Base-by-base conservation (phyloP, 2,888 invertebrate genomes). In the Panopea generosa region DNA sequence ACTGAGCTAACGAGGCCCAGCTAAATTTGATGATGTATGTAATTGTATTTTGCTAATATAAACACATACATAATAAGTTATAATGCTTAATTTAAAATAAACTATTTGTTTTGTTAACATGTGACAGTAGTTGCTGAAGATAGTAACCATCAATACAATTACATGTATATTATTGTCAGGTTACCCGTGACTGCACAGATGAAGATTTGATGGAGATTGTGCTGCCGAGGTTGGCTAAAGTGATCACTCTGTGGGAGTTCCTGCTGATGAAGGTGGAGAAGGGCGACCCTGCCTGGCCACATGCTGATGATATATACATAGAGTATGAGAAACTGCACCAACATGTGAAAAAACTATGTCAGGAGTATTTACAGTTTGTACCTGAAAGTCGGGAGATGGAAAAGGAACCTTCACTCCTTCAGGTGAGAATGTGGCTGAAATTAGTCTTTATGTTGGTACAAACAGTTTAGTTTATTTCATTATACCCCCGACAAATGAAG, bases 211-310 rank as follows among this genome's bases (percentile, higher is more conserved):
- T 93, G 89, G 93, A 93, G 75, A 88, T 92, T 7, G 92, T 93
- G 16, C 86, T 93, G 33, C 93, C 93, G 2, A 88, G 92, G 1
- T 89, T 94, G 14, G 91, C 92, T 18, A 90, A 91, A 55, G 89
- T 90, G 20, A 89, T 93, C 63, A 92, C 92, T 0, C 82, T 92
- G n/a, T 94, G 93, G 93, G 93, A 94, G 69, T 92, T 93, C 70
- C 87, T 94, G 60, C 80, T 93, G 71, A 90, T 93, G 87, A 92
- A 93, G 68, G 90, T 91, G 29, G 92, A 93, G 77, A 85, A 89
- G 40, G 90, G 88, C 14, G 79, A 86, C 24, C 87, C 81, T 80
- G 69, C 84, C n/a, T 72, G 84, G 38, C 87, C 89, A n/a, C 83
- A 87, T 69, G 83, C 86, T 24, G 85, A 89, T 52, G 85, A 86